phyloP scores from a whole-genome alignment of 2,113 vertebrate species.

The Antechinus stuartii region DNA sequence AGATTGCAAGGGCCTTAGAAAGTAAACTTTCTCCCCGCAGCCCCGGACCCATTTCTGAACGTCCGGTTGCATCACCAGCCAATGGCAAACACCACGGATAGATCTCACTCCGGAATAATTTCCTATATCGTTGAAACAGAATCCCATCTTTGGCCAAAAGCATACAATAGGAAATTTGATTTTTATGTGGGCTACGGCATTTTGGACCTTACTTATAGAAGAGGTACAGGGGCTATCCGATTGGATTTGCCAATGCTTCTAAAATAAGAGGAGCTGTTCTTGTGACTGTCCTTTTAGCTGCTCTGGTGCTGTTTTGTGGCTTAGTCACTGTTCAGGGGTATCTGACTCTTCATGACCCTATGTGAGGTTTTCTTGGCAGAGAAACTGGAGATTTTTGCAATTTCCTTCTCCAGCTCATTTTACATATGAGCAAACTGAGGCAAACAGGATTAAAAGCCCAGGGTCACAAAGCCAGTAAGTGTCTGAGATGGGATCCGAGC shows the following conservation, averaged over 20 bases:
- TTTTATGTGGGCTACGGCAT: background rate
- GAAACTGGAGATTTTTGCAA: background rate
- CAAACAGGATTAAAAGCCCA: background rate
- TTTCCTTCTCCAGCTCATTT: background rate
- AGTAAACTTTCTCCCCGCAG: background rate
- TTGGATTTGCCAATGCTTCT: background rate
- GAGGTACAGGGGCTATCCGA: background rate
- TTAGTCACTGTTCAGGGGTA: background rate
- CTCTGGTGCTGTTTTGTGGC: background rate
- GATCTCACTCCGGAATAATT: background rate
- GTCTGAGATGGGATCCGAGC: no score
- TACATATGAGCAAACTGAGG: background rate
- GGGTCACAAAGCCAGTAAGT: background rate
- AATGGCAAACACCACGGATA: background rate
- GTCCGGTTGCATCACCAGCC: background rate
- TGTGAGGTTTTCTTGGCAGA: no score
- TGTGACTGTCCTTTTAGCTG: background rate
- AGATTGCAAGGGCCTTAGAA: background rate
- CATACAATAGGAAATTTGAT: background rate
- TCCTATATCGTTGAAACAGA: background rate
- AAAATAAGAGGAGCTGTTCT: background rate
- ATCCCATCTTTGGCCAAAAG: background rate
- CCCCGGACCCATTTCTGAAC: background rate
- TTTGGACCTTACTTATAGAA: background rate
- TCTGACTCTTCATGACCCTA: background rate